Evolutionary conservation across 2,113 vertebrate species (phyloP).

Genomic region (Sylvilagus bachmani): DNA sequence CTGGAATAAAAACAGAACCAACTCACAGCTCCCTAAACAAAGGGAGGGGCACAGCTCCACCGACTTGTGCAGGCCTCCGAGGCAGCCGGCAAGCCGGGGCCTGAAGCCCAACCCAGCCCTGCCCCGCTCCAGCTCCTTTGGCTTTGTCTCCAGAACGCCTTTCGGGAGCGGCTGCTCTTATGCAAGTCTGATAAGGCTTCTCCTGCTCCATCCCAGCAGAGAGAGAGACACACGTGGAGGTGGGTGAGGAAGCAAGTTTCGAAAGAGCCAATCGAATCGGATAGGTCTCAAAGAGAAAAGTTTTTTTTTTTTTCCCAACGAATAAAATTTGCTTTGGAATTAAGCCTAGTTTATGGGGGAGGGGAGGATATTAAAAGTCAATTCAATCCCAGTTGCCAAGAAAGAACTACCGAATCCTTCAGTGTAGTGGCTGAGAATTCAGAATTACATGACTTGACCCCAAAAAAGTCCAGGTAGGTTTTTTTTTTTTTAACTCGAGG

Average conservation of each 20-base stretch:
- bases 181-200: slow-evolving; percentile 73
- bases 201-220: slow-evolving; percentile 66
- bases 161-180: slow-evolving; percentile 78
- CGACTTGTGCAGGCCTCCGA: slow-evolving; percentile 52
- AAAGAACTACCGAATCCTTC: slow-evolving; percentile 23
- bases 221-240: neutral
- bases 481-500: neutral
- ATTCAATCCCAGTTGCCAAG: slow-evolving; percentile 37
- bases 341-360: slow-evolving; percentile 55
- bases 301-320: slow-evolving; percentile 34
- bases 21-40: slow-evolving; percentile 52
- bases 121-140: slow-evolving; percentile 34
- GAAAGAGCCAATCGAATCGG: slow-evolving; percentile 26
- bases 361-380: slow-evolving; percentile 12
- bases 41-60: slow-evolving; percentile 37
- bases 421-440: neutral
- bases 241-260: slow-evolving; percentile 69
- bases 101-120: slow-evolving; percentile 77
- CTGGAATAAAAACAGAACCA: slow-evolving; percentile 53
- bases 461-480: neutral
- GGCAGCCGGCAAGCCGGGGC: slow-evolving; percentile 68
- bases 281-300: neutral
- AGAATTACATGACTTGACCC: neutral
- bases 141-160: slow-evolving; percentile 77
- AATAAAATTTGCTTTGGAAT: slow-evolving; percentile 80